phyloP scores from a whole-genome alignment of 2,888 invertebrate species.

The Prosapia bicincta region DNA sequence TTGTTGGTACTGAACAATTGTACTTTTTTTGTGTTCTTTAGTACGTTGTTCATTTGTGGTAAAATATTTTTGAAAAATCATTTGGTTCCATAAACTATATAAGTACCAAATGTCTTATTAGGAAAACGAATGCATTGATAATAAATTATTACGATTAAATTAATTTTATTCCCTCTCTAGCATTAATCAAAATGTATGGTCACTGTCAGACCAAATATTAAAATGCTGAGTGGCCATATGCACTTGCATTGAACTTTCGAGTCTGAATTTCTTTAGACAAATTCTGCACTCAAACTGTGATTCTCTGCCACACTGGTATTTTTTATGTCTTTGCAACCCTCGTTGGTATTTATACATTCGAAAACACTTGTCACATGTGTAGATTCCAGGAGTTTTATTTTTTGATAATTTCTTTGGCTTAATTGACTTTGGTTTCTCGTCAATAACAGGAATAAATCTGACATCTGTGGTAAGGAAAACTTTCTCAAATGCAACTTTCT shows the following conservation, averaged over 20 bases:
- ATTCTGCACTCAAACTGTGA: conserved; percentile 53
- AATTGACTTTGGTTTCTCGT: background rate
- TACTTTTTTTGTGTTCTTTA: too few species aligned
- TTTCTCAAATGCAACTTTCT: background rate
- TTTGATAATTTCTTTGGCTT: background rate
- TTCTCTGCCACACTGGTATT: conserved; percentile 45
- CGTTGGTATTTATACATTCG: conserved; percentile 53
- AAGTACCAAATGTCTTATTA: too few species aligned
- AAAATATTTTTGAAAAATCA: too few species aligned
- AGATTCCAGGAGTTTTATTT: background rate
- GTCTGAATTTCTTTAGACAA: conserved; percentile 44
- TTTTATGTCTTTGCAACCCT: conserved; percentile 45
- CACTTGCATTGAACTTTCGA: conserved; percentile 42
- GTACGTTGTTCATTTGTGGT: too few species aligned
- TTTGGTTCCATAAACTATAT: too few species aligned
- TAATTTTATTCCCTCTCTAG: too few species aligned
- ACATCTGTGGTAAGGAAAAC: background rate
- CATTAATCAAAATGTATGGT: background rate
- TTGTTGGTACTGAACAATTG: too few species aligned
- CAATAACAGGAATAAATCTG: background rate
- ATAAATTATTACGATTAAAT: too few species aligned
- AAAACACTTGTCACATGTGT: conserved; percentile 22
- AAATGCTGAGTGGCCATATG: conserved; percentile 36
- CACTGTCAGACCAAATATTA: background rate
- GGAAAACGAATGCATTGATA: too few species aligned